These are phyloP conservation scores for Dicyrtoma fusca DNA, from an alignment of 2,888 invertebrate species.

Conservation along the genomic window DNA sequence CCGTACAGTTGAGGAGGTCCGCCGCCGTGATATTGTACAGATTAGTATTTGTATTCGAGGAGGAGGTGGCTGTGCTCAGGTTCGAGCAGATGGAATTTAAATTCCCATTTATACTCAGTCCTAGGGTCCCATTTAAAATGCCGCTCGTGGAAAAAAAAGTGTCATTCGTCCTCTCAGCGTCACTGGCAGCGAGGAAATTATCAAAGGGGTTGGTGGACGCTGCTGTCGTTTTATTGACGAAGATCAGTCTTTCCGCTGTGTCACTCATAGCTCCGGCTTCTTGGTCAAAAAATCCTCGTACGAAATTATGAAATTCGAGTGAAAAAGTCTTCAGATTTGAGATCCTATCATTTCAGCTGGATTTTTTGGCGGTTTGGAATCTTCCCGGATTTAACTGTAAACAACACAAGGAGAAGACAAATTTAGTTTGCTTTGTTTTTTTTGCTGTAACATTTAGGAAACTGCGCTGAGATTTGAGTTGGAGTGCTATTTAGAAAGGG, in stretches of 20 bases:
- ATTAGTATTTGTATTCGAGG: not conserved
- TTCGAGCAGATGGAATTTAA: constrained; percentile 15
- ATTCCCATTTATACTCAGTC: not conserved
- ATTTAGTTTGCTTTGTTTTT: not conserved
- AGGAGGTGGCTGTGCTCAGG: not conserved
- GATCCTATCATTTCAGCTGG: too few relatives aligned
- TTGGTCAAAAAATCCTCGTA: too few relatives aligned
- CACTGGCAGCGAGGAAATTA: too few relatives aligned
- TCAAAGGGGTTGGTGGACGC: not conserved
- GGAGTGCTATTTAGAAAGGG: not conserved
- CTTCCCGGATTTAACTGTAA: too few relatives aligned
- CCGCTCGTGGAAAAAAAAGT: not conserved
- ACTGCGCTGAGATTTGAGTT: too few relatives aligned
- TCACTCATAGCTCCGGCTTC: not conserved
- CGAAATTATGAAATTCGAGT: not conserved
- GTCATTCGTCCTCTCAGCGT: too few relatives aligned
- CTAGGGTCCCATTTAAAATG: not conserved
- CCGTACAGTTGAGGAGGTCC: constrained; percentile 13
- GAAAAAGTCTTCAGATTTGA: not conserved
- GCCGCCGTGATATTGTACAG: not conserved
- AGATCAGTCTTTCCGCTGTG: not conserved
- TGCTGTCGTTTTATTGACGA: not conserved
- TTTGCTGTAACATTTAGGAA: too few relatives aligned
- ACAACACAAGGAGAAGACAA: not conserved
- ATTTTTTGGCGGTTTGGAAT: too few relatives aligned